Evolutionary conservation across 2,888 invertebrate species (phyloP), one percentile per base, ranked within the genome.

Genomic region (Drosophila infuscata): DNA sequence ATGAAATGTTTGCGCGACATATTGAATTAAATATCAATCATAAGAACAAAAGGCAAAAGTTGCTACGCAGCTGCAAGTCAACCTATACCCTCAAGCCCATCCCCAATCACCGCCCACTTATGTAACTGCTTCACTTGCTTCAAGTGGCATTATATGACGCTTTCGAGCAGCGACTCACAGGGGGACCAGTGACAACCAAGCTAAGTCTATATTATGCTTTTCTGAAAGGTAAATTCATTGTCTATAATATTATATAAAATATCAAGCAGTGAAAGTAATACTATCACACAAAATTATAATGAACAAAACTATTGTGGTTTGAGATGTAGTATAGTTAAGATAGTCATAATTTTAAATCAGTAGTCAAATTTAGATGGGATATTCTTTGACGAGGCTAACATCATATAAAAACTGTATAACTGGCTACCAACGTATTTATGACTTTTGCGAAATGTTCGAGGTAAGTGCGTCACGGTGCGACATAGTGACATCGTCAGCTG

Each of bases 11-110:
- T 54, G 73, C 68, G 71, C 82, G 69, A 75, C 89, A 85, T 82
- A 85, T 85, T 85, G 89, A 85, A 85, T 89, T 89, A 89, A 85
- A 85, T 85, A 85, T 85, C 89, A 85, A 85, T 85, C 84, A 89
- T 82, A 80, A 70, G 88, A 82, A 83, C 70, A 76, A 80, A 76
- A 74, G 57, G 72, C 60, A 75, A 83, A 81, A 81, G 60, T 86
- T 88, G 57, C 59, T 54, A 72, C 74, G 59, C 83, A 70, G 65
- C 71, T 79, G 70, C 46, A 67, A 60, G 32, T 54, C 51, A 32
- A 15, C 25, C 74, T 48, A 29, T 48, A 46, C 46, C 15, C 25
- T 64, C 56, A n/a, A 32, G 3, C 20, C 32, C 38, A 7, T 3
- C 29, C 12, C 0, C 63, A 38, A 43, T 57, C 66, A 9, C 7